phyloP scores from a whole-genome alignment of 1,140 invertebrate species.

The Magallana ariakensis region DNA sequence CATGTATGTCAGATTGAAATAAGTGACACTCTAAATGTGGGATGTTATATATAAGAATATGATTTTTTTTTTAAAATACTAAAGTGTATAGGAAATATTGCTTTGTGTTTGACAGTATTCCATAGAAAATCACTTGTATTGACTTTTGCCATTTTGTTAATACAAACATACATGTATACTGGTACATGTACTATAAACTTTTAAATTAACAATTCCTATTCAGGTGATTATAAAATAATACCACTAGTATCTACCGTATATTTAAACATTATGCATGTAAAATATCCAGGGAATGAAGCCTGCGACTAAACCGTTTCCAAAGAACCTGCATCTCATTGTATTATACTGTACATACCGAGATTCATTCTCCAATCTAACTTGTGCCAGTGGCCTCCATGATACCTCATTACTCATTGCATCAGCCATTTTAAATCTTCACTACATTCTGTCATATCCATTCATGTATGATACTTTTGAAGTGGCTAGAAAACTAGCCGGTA shows the following conservation, averaged over 20 bases:
- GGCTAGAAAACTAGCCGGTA: not conserved
- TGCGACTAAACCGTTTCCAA: not conserved
- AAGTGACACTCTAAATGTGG: too few relatives aligned
- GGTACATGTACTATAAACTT: too few relatives aligned
- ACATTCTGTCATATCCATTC: not conserved
- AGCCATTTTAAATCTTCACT: not conserved
- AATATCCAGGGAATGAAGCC: not conserved
- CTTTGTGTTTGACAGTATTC: too few relatives aligned
- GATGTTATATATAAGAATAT: too few relatives aligned
- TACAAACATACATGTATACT: too few relatives aligned
- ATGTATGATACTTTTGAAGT: not conserved
- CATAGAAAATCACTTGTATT: too few relatives aligned
- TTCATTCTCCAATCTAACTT: constrained; percentile 1
- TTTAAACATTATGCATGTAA: not conserved
- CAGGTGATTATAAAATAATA: not conserved
- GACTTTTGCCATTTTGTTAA: too few relatives aligned
- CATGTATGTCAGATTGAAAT: not conserved
- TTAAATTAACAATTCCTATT: too few relatives aligned
- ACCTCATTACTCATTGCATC: not conserved
- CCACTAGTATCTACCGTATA: too few relatives aligned
- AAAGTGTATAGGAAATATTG: too few relatives aligned
- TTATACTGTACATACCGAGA: not conserved
- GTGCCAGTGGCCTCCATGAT: not conserved
- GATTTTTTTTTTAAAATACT: too few relatives aligned
- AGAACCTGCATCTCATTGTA: not conserved